phyloP scores from a whole-genome alignment of 2,113 vertebrate genomes.

The Prunella fulvescens region DNA sequence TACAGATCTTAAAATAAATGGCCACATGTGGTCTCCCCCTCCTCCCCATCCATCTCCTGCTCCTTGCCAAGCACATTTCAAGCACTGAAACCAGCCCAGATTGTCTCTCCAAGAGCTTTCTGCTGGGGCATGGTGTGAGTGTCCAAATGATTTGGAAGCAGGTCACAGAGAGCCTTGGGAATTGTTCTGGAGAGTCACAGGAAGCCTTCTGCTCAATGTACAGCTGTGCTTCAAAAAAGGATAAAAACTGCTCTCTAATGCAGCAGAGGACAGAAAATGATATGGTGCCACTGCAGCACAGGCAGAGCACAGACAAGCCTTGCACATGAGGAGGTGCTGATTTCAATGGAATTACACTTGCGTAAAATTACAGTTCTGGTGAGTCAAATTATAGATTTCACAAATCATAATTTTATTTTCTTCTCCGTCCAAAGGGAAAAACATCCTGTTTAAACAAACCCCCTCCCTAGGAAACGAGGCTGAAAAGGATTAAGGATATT shows the following conservation, averaged over 20 bases:
- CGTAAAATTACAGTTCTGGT: neutral
- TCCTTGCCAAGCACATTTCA: neutral
- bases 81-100: neutral
- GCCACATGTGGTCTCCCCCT: neutral
- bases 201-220: neutral
- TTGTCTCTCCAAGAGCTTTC: neutral
- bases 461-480: neutral
- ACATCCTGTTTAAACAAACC: neutral
- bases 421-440: neutral
- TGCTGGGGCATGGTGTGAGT: neutral
- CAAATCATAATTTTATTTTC: neutral
- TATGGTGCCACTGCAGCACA: neutral
- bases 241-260: neutral
- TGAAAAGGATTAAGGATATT: neutral
- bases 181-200: neutral
- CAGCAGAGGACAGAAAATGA: neutral
- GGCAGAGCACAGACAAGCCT: neutral
- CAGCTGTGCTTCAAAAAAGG: neutral
- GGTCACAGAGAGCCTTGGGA: neutral
- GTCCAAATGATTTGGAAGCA: neutral
- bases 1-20: neutral
- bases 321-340: neutral
- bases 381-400: neutral
- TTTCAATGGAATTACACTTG: neutral
- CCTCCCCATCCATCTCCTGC: neutral